These are phyloP conservation scores for Epinotia brunnichana DNA, from an alignment of 2,888 invertebrate species.

Conservation along the genomic window DNA sequence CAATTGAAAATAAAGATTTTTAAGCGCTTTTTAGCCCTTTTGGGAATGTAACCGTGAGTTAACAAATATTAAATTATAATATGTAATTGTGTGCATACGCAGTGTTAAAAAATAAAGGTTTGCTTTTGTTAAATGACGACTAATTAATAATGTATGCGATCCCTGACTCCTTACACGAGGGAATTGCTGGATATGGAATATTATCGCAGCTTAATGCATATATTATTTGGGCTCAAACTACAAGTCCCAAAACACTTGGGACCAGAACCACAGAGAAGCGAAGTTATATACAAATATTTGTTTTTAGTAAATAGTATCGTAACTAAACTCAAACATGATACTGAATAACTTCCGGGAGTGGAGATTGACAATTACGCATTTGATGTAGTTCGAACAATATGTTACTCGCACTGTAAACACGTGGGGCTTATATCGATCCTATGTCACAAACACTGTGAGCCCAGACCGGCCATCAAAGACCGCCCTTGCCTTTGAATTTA, in stretches of 20 bases:
- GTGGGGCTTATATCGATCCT: slow-evolving; percentile 19
- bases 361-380: slow-evolving; percentile 38
- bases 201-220: slow-evolving; percentile 19
- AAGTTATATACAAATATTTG: slow-evolving; percentile 37
- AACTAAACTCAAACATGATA: slow-evolving; percentile 40
- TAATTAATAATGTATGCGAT: slow-evolving; percentile 11
- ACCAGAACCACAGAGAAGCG: slow-evolving; percentile 19
- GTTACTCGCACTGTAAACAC: slow-evolving; percentile 22
- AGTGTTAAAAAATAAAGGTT: not conserved
- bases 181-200: slow-evolving; percentile 25
- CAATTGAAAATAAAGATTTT: too few species aligned
- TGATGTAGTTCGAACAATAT: slow-evolving; percentile 39
- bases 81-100: not conserved
- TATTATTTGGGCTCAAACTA: slow-evolving; percentile 21
- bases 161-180: slow-evolving; percentile 8
- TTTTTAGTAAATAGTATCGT: slow-evolving; percentile 42
- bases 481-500: slow-evolving; percentile 20
- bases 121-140: not conserved
- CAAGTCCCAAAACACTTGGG: slow-evolving; percentile 23
- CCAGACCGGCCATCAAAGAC: slow-evolving; percentile 34
- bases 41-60: too few species aligned
- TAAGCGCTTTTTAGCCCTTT: too few species aligned
- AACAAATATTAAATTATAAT: not conserved
- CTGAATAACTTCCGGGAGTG: slow-evolving; percentile 17
- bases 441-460: slow-evolving; percentile 27